These are phyloP conservation scores for Rousettus madagascariensis DNA, from an alignment of 2,797 vertebrate species.

Conservation along the genomic window DNA sequence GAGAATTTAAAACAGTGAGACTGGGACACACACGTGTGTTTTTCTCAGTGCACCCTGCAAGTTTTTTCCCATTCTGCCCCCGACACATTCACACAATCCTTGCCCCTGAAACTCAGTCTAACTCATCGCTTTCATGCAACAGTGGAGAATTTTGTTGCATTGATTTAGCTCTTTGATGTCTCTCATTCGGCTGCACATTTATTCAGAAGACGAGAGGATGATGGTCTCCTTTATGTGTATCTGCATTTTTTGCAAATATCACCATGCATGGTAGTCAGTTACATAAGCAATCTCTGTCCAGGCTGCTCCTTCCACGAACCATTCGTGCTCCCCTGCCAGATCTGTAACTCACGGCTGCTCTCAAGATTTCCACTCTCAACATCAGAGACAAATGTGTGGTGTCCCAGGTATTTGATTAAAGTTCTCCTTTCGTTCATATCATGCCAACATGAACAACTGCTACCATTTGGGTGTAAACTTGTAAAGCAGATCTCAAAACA, in stretches of 20 bases:
- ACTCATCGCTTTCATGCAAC: not conserved
- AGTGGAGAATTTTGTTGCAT: not conserved
- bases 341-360: not conserved
- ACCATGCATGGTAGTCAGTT: not conserved
- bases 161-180: not conserved
- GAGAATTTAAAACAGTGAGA: conserved; percentile 51
- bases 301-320: not conserved
- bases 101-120: not conserved
- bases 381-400: conserved; percentile 37
- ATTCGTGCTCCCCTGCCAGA: not conserved
- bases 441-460: not conserved
- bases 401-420: conserved; percentile 8
- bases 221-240: rapidly evolving
- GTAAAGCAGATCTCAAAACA: not conserved
- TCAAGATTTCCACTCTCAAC: not conserved
- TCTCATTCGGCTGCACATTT: not conserved
- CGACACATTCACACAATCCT: not conserved
- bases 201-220: not conserved
- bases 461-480: not conserved
- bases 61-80: not conserved
- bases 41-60: not conserved
- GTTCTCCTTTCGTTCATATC: not conserved
- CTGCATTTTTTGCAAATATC: not conserved
- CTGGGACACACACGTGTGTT: not conserved
- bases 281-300: not conserved